phyloP scores from a whole-genome alignment of 30 jellyfish, hydroid and myxozoan species.

The Aurelia aurita complex sp. Pacific region DNA sequence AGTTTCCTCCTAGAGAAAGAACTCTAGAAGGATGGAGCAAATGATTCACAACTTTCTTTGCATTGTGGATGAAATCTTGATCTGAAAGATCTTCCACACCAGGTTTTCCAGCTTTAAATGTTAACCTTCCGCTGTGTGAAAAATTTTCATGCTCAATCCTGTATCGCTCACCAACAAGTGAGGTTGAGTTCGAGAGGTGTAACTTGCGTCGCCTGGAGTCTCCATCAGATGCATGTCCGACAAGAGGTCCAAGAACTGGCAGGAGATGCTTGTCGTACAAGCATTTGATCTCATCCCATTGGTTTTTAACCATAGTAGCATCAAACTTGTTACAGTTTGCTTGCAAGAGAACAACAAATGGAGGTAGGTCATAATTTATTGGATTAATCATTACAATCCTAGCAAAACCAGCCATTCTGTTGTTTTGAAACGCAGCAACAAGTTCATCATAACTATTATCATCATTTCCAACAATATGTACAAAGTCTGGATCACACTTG shows the following conservation, averaged over 20 bases:
- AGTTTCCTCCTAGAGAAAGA: constrained; percentile 12
- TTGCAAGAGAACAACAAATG: constrained; percentile 14
- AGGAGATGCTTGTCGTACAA: constrained; percentile 22
- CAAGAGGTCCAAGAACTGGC: constrained; percentile 59
- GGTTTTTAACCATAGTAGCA: not conserved
- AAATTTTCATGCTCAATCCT: constrained; percentile 18
- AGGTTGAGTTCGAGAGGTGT: constrained; percentile 1
- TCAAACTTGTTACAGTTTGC: constrained; percentile 28
- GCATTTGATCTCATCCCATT: constrained; percentile 22
- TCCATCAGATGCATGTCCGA: constrained; percentile 68
- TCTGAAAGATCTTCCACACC: constrained; percentile 8
- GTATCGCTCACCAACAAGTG: constrained; percentile 25
- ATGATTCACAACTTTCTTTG: constrained; percentile 26
- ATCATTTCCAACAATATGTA: constrained; percentile 25
- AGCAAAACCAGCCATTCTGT: too few relatives aligned
- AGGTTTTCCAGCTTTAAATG: not conserved
- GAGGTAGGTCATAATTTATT: constrained; percentile 34
- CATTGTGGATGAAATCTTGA: constrained; percentile 49
- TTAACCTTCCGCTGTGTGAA: not conserved
- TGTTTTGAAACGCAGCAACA: not conserved
- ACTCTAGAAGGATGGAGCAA: constrained; percentile 18
- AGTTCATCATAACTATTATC: constrained; percentile 1
- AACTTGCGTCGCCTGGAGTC: constrained; percentile 46
- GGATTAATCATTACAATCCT: too few relatives aligned
- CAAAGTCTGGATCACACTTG: constrained; percentile 29